A percentile compares a stretch with the other conserved stretches of the same genome.
Evolutionary conservation across 2,888 invertebrate species (phyloP).

Genomic region (Plusia festucae): DNA sequence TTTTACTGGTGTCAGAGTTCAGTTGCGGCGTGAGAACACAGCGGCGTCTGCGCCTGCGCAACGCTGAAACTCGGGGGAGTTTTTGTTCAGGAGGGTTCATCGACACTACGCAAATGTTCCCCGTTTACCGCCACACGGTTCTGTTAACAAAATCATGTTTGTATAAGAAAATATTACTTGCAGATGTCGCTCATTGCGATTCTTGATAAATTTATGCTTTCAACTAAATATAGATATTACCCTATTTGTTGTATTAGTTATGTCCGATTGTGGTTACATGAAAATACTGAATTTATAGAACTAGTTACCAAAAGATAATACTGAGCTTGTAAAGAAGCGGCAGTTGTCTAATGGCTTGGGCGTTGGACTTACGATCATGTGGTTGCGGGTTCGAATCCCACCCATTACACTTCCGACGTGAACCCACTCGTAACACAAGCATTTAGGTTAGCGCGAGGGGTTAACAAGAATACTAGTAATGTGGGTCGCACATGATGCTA

Average conservation of each 20-base stretch:
- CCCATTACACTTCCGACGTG: too few relatives aligned
- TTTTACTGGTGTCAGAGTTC: constrained; percentile 85
- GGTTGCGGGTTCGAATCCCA: too few relatives aligned
- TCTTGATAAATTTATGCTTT: constrained; percentile 30
- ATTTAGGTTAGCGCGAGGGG: too few relatives aligned
- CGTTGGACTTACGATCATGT: too few relatives aligned
- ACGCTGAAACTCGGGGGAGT: constrained; percentile 85
- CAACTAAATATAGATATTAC: neutral
- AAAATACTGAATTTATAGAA: neutral
- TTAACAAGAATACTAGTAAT: too few relatives aligned
- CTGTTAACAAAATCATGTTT: constrained; percentile 41
- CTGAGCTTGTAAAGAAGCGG: too few relatives aligned
- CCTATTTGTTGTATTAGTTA: neutral
- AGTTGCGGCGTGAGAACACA: constrained; percentile 81
- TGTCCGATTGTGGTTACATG: neutral
- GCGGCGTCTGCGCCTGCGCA: constrained; percentile 57
- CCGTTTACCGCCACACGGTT: constrained; percentile 55
- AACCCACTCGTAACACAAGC: too few relatives aligned
- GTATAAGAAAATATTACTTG: constrained; percentile 47
- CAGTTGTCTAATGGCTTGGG: too few relatives aligned
- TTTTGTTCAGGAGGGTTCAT: constrained; percentile 85
- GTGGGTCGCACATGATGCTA: too few relatives aligned
- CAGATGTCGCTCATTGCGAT: constrained; percentile 50
- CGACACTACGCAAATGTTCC: constrained; percentile 76
- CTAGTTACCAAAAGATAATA: neutral